Conservation (phyloP, 2,888 invertebrate species). For the Adelognathus sp. region DNA sequence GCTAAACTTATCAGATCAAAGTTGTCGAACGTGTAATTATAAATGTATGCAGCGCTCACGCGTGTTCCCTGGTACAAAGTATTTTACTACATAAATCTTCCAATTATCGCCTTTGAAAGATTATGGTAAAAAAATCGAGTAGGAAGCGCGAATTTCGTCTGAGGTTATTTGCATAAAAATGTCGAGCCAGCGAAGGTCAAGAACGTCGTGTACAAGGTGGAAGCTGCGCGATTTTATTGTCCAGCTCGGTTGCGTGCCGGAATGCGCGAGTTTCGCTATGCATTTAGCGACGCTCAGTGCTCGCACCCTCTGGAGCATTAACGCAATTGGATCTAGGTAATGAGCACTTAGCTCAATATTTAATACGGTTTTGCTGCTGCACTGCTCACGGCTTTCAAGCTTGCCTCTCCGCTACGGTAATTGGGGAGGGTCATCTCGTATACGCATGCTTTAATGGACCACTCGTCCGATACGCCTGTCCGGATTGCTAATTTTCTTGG, state of each 20-base stretch:
- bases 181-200: not conserved
- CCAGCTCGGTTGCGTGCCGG: conserved; percentile 60
- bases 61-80: not conserved
- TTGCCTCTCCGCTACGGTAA: conserved; percentile 37
- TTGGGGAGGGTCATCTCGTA: conserved; percentile 37
- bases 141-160: not conserved
- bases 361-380: conserved; percentile 50
- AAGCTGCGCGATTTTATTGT: not conserved
- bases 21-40: conserved; percentile 5
- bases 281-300: conserved; percentile 54
- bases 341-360: conserved; percentile 63
- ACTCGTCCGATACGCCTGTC: conserved; percentile 51
- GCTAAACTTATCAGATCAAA: conserved; percentile 26
- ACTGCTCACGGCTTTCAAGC: conserved; percentile 19
- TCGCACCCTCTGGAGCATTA: conserved; percentile 56
- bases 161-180: conserved; percentile 3
- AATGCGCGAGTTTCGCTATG: conserved; percentile 50
- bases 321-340: conserved; percentile 69
- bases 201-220: not conserved
- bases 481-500: conserved; percentile 60
- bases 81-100: conserved; percentile 9
- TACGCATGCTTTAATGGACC: conserved; percentile 57
- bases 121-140: not conserved
- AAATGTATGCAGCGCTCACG: not conserved
- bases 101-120: conserved; percentile 5